phyloP scores from a whole-genome alignment of 2,113 vertebrate genomes.

The Phylloscopus whistleri region DNA sequence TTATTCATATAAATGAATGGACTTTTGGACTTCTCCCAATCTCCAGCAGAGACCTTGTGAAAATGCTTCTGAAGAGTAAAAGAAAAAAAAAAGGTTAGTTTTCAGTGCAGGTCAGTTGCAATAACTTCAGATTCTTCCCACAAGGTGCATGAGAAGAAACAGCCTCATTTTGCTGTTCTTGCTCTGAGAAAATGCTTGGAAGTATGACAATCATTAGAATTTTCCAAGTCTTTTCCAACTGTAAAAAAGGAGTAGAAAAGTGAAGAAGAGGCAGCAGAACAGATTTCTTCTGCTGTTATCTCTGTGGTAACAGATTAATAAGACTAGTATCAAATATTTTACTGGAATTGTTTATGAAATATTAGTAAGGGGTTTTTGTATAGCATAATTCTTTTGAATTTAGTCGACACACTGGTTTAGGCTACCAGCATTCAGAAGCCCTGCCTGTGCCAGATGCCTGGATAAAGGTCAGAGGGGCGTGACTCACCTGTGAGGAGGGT shows the following conservation, averaged over 20 bases:
- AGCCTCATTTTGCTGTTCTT: background rate
- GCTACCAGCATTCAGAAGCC: background rate
- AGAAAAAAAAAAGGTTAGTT: background rate
- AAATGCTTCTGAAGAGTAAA: background rate
- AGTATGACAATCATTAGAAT: background rate
- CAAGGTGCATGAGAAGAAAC: background rate
- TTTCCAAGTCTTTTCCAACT: background rate
- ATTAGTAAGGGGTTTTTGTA: background rate
- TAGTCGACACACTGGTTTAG: background rate
- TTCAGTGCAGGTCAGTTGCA: background rate
- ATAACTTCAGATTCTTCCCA: background rate
- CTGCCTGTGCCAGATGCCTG: background rate
- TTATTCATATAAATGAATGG: too few species aligned
- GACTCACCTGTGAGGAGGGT: constrained; percentile 32
- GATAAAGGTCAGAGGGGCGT: constrained; percentile 11
- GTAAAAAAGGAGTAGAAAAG: background rate
- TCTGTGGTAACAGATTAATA: background rate
- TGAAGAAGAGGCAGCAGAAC: background rate
- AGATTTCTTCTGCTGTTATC: background rate
- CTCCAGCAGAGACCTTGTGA: background rate
- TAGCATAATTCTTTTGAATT: background rate
- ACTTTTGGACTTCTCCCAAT: background rate
- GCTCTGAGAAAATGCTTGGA: background rate
- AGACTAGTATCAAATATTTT: background rate
- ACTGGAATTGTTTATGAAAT: background rate